Evolutionary conservation across 2,888 invertebrate genomes (phyloP), one percentile per base, ranked within the genome.

Genomic region (Drosophila borborema): DNA sequence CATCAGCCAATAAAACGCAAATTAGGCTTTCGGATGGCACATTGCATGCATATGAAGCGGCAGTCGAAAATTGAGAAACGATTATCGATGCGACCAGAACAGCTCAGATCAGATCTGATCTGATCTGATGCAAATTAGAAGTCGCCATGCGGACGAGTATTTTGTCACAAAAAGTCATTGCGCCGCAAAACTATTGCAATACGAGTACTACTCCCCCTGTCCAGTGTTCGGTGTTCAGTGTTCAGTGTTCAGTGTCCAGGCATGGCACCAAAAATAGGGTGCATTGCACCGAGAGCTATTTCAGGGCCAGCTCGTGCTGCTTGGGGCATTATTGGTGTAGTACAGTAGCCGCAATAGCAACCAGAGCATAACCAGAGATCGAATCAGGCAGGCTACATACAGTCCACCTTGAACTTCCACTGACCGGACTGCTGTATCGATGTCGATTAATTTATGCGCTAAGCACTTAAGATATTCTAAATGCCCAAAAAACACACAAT

Each of bases 171-270:
- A 59, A 75, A 80, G 77, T 77, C 77, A 77, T 74, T 77, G 77
- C 77, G 60, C 71, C 67, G 65, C 56, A 72, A 74, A 82, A 89
- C 87, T 84, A 89, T 84, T 89, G 89, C 89, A 89, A 68, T 81
- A 45, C 65, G 46, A 46, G 20, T 12, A 56, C 28, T 48, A 63
- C 48, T 20, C 46, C 23, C 49, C 2, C n/a, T 34, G 9, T n/a
- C 36, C n/a, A 5, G 14, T 34, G 34, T 3, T n/a, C 34, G n/a
- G n/a, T 34, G 9, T n/a, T 23, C n/a, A 5, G 14, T 34, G 34
- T 3, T n/a, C 34, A 56, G 9, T 2, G 36, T 20, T n/a, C 43
- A 34, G 16, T n/a, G 36, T 40, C 40, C 4, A n/a, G n/a, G n/a
- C 23, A 14, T 8, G 14, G 20, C 28, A 28, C 41, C 41, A 45